Percentiles rank a stretch among this genome's conserved stretches.
Evolutionary conservation across 2,888 invertebrate species (phyloP).

Genomic region (Lymantria monacha): DNA sequence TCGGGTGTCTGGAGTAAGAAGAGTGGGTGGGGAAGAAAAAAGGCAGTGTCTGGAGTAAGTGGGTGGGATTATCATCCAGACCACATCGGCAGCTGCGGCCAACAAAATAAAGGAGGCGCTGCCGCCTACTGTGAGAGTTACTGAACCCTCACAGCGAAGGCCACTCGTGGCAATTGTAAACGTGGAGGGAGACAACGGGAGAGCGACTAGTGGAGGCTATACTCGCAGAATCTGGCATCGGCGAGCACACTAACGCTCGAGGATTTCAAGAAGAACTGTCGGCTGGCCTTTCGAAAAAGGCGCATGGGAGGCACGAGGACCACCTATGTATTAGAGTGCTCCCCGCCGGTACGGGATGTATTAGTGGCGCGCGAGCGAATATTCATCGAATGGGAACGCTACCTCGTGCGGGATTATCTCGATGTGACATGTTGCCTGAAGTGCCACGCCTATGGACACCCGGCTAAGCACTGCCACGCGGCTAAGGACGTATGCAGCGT

Average conservation of each 20-base stretch:
- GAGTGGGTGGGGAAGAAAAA: too few species aligned
- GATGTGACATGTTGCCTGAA: neutral
- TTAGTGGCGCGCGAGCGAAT: neutral
- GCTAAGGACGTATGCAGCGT: too few species aligned
- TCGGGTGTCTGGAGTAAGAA: neutral
- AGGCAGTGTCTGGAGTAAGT: too few species aligned
- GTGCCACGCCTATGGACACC: neutral
- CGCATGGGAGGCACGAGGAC: neutral
- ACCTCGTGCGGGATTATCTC: neutral
- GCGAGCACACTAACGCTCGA: neutral
- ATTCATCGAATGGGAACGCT: neutral
- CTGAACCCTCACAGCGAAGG: conserved; percentile 1
- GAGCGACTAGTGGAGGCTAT: neutral
- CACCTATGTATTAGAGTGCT: neutral
- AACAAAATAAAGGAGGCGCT: conserved; percentile 1
- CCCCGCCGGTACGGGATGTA: neutral
- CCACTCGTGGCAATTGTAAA: conserved; percentile 7
- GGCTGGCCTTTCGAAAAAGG: neutral
- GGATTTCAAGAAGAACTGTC: neutral
- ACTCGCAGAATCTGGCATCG: neutral
- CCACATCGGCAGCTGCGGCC: conserved; percentile 3
- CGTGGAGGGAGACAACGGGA: neutral
- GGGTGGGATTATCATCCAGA: conserved; percentile 5
- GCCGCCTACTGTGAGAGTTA: conserved; percentile 1
- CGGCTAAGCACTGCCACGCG: neutral